Conservation (phyloP, 2,888 invertebrate genomes). For the Xestia rhomboidea region DNA sequence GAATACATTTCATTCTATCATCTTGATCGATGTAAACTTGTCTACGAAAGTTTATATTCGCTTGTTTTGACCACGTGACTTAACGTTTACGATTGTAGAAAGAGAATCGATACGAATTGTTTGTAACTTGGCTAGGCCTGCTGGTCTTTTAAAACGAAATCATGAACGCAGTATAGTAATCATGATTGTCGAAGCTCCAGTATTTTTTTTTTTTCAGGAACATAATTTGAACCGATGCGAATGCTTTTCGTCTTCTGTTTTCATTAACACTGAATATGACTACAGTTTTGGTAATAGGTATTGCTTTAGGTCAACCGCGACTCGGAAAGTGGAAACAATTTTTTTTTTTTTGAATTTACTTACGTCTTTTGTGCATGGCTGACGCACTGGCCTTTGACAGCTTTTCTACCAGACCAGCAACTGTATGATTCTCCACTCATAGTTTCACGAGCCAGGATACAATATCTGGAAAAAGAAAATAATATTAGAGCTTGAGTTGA, state of each 20-base stretch:
- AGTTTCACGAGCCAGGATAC: conserved; percentile 80
- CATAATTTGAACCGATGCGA: background rate
- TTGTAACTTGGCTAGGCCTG: too few relatives aligned
- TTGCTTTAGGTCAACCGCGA: background rate
- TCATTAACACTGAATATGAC: background rate
- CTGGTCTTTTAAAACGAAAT: background rate
- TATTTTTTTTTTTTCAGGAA: background rate
- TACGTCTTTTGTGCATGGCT: conserved; percentile 80
- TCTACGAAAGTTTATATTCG: too few relatives aligned
- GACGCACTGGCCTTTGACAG: conserved; percentile 76
- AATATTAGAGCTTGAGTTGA: background rate
- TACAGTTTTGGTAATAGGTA: background rate
- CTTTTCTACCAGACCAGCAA: conserved; percentile 75
- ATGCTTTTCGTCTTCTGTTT: background rate
- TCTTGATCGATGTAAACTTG: too few relatives aligned
- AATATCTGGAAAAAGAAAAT: conserved; percentile 78
- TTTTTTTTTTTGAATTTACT: conserved; percentile 63
- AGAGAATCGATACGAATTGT: too few relatives aligned
- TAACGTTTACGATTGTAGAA: too few relatives aligned
- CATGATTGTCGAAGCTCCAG: background rate
- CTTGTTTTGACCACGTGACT: too few relatives aligned
- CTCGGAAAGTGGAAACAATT: too few relatives aligned
- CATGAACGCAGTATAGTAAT: background rate
- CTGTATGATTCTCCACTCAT: conserved; percentile 71
- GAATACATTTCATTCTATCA: too few relatives aligned